phyloP scores from a whole-genome alignment of 2,888 invertebrate species.

The Sinohyriopsis cumingii region DNA sequence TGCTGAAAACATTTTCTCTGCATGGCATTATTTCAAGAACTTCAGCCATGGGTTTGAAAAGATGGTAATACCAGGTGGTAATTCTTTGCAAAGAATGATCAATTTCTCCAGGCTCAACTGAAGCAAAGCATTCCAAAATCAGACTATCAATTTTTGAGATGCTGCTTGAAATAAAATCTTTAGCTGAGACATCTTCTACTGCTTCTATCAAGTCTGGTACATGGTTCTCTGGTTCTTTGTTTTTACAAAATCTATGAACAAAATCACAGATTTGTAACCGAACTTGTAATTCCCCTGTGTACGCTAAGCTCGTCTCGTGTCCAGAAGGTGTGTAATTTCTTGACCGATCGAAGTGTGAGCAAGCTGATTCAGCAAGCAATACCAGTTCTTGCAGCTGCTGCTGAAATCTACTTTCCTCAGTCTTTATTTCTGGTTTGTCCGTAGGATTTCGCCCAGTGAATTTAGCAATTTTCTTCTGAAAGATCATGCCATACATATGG shows the following conservation, averaged over 20 bases:
- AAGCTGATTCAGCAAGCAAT: constrained; percentile 28
- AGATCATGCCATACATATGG: constrained; percentile 49
- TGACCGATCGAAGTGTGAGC: constrained; percentile 29
- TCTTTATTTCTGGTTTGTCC: constrained; percentile 11
- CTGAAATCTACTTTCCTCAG: constrained; percentile 11
- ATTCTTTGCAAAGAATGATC: constrained; percentile 2
- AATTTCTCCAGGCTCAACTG: constrained; percentile 14
- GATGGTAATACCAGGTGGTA: constrained; percentile 7
- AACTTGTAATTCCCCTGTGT: constrained; percentile 16
- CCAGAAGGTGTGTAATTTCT: constrained; percentile 31
- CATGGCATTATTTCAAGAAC: not conserved
- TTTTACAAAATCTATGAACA: not conserved
- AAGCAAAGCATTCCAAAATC: constrained; percentile 10
- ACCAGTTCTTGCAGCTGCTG: constrained; percentile 21
- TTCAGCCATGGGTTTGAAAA: constrained; percentile 10
- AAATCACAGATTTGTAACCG: constrained; percentile 12
- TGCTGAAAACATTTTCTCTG: constrained; percentile 1
- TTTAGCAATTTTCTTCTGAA: constrained; percentile 20
- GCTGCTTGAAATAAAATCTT: constrained; percentile 6
- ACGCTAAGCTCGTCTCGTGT: constrained; percentile 8
- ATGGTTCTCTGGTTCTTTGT: not conserved
- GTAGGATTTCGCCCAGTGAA: constrained; percentile 25
- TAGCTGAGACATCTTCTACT: not conserved
- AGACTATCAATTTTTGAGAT: constrained; percentile 6
- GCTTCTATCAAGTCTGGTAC: not conserved